These are phyloP conservation scores for Drosophila paranaensis DNA, from an alignment of 2,888 invertebrate genomes.

Conservation along the genomic window DNA sequence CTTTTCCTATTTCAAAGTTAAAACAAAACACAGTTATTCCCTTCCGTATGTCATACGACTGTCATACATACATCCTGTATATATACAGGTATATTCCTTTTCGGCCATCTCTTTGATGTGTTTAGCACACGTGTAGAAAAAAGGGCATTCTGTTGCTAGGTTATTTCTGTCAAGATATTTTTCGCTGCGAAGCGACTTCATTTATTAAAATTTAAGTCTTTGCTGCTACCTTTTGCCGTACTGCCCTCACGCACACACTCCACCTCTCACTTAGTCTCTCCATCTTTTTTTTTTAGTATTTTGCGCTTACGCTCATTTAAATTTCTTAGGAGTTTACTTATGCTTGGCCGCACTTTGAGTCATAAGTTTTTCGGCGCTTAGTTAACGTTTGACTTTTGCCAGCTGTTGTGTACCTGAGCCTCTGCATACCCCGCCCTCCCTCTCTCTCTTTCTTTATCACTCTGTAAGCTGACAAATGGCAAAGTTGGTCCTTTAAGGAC, in stretches of 20 bases:
- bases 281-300: conserved; percentile 44
- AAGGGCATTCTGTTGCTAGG: conserved; percentile 29
- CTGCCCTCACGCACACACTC: conserved; percentile 10
- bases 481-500: conserved; percentile 56
- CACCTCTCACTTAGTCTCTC: conserved; percentile 9
- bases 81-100: conserved; percentile 16
- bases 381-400: conserved; percentile 77
- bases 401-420: conserved; percentile 35
- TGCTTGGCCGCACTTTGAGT: conserved; percentile 73
- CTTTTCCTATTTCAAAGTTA: background rate
- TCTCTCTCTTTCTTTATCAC: background rate
- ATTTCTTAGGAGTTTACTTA: conserved; percentile 77
- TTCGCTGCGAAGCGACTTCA: conserved; percentile 54
- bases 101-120: conserved; percentile 41
- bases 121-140: conserved; percentile 20
- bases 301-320: conserved; percentile 74
- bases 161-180: conserved; percentile 9
- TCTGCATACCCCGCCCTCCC: background rate
- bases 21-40: background rate
- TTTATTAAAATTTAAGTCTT: conserved; percentile 68
- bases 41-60: background rate
- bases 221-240: conserved; percentile 25
- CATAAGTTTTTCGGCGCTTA: conserved; percentile 77
- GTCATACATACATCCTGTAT: no score
- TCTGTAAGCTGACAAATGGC: conserved; percentile 43